Conservation (phyloP, 2,888 invertebrate species). For the Diplazon laetatorius region DNA sequence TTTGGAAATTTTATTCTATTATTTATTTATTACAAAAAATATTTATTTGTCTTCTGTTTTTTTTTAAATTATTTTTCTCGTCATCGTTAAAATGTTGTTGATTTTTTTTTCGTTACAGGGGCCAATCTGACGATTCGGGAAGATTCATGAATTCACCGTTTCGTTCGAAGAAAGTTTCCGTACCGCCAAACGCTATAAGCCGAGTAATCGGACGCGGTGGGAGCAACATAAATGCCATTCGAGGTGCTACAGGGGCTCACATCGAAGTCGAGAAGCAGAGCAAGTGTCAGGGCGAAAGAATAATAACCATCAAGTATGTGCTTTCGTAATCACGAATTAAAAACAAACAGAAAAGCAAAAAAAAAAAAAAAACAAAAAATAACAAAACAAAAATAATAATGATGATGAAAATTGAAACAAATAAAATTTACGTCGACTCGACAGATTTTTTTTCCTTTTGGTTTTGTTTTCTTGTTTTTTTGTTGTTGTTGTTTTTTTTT, state of each 20-base stretch:
- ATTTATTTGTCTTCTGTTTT: no score
- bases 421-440: no score
- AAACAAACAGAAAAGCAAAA: no score
- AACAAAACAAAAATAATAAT: neutral
- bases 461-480: slow-evolving; percentile 60
- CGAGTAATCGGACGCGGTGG: slow-evolving; percentile 98
- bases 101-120: slow-evolving; percentile 64
- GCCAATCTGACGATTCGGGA: slow-evolving; percentile 80
- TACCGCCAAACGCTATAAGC: slow-evolving; percentile 97
- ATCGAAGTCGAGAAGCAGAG: slow-evolving; percentile 99
- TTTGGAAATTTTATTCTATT: no score
- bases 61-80: neutral
- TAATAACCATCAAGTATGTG: slow-evolving; percentile 95
- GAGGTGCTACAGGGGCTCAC: slow-evolving; percentile 97
- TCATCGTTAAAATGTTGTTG: no score
- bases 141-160: slow-evolving; percentile 83
- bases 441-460: neutral
- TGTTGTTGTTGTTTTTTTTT: no score
- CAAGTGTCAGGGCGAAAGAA: slow-evolving; percentile 96
- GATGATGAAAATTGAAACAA: neutral
- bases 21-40: no score
- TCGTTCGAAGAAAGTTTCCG: slow-evolving; percentile 95
- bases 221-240: slow-evolving; percentile 98
- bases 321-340: no score
- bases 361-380: no score